Conservation (phyloP, 2,113 vertebrate genomes). For the Brachypteracias leptosomus region DNA sequence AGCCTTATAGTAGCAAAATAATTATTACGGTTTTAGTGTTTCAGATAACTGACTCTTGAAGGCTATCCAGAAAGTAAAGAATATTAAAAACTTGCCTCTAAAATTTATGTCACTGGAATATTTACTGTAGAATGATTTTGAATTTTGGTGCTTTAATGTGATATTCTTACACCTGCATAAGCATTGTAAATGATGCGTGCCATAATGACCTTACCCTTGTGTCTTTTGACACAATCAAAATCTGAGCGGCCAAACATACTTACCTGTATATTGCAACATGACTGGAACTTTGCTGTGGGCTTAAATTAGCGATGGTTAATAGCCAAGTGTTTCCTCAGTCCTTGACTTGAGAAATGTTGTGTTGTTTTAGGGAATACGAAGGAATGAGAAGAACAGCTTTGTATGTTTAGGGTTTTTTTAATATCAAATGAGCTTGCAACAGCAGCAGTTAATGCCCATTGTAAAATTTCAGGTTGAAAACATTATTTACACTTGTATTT, state of each 20-base stretch:
- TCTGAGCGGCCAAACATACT: background rate
- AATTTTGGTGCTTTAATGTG: background rate
- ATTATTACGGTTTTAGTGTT: background rate
- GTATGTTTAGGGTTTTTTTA: background rate
- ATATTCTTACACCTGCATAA: background rate
- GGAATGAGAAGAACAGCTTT: background rate
- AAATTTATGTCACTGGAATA: background rate
- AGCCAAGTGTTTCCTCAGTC: background rate
- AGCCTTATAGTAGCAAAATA: background rate
- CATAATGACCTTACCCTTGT: background rate
- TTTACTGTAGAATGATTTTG: background rate
- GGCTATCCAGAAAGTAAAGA: background rate
- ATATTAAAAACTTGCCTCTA: background rate
- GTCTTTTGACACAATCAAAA: background rate
- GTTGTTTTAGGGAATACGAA: background rate
- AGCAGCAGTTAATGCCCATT: background rate
- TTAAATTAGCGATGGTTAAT: background rate
- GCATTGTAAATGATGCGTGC: background rate
- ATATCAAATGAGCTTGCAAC: background rate
- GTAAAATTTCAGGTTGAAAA: background rate
- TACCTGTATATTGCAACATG: background rate
- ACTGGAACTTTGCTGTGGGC: background rate
- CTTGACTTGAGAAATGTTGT: background rate
- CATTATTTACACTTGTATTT: background rate
- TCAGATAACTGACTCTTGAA: background rate